Base-by-base conservation (phyloP, 1,140 invertebrate species). In the Tenebrio molitor region DNA sequence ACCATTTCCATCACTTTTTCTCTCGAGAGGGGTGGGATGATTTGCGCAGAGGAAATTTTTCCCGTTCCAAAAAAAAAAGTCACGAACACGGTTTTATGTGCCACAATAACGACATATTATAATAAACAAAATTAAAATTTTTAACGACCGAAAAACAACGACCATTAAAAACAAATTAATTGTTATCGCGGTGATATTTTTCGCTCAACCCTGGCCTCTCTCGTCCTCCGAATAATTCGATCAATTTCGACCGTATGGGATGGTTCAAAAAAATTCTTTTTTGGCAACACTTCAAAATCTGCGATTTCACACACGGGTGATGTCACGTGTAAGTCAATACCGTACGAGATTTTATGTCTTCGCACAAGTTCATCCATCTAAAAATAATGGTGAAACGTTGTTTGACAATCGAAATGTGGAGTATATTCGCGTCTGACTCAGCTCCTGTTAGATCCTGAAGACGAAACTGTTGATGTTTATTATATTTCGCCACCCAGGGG, bases 1-100 rank as follows among this genome's bases (percentile, higher is more conserved):
- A 19, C 44, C 14, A 17, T 21, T 19, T 17, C 10, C 1, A n/a
- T n/a, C n/a, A n/a, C n/a, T n/a, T n/a, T n/a, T n/a, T n/a, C n/a
- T n/a, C n/a, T n/a, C n/a, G n/a, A n/a, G n/a, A n/a, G n/a, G n/a
- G n/a, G n/a, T n/a, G n/a, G n/a, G n/a, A 1, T n/a, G n/a, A 50
- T 50, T 50, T 50, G 23, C 44, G 44, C 19, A 50, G 19, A 50
- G 44, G 44, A 50, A 50, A 10, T 19, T 50, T 50, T 50, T 50
- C 19, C 16, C n/a, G n/a, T n/a, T n/a, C 16, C 44, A 50, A 33
- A 33, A 33, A 33, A 33, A n/a, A n/a, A n/a, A n/a, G n/a, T n/a
- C n/a, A n/a, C n/a, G n/a, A n/a, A n/a, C n/a, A n/a, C n/a, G n/a
- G n/a, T n/a, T n/a, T 50, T 50, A 19, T 12, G 29, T 33, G 29